Conservation (phyloP, 2,888 invertebrate genomes). For the Drosophila crucigera region DNA sequence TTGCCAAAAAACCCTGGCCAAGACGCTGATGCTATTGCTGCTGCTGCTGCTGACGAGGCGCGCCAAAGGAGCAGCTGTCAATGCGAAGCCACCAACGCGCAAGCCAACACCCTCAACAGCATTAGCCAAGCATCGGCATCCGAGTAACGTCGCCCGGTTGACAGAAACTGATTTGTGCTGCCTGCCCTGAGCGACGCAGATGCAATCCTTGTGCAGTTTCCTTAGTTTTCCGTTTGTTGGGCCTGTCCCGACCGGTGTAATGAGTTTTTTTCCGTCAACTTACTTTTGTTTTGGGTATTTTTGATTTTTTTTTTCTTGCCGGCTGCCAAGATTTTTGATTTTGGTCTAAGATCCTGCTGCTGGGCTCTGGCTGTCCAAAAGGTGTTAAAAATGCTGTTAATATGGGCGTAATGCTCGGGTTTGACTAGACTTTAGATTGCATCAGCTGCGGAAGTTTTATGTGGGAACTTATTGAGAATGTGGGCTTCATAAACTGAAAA, state of each 20-base stretch:
- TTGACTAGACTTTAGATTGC: conserved; percentile 30
- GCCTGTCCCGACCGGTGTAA: conserved; percentile 71
- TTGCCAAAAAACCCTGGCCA: conserved; percentile 71
- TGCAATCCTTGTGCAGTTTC: conserved; percentile 56
- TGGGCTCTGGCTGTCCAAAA: conserved; percentile 38
- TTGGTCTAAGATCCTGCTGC: conserved; percentile 22
- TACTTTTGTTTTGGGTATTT: conserved; percentile 58
- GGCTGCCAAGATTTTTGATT: conserved; percentile 31
- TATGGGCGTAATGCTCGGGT: conserved; percentile 64
- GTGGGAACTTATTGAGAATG: background rate
- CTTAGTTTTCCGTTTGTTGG: conserved; percentile 66
- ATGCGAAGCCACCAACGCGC: conserved; percentile 77
- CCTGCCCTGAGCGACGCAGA: conserved; percentile 41
- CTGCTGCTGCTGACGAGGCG: conserved; percentile 29
- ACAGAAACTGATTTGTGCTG: conserved; percentile 74
- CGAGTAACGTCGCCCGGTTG: conserved; percentile 49
- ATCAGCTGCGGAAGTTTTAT: conserved; percentile 27
- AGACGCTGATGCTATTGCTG: conserved; percentile 11
- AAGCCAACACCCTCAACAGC: conserved; percentile 71
- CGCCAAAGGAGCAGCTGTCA: conserved; percentile 78
- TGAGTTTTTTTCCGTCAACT: conserved; percentile 58
- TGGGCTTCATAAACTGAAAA: background rate
- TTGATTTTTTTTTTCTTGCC: conserved; percentile 39
- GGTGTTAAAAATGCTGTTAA: conserved; percentile 73
- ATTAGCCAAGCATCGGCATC: conserved; percentile 44